phyloP scores from a whole-genome alignment of 2,888 invertebrate species.

The Agrochola circellaris region DNA sequence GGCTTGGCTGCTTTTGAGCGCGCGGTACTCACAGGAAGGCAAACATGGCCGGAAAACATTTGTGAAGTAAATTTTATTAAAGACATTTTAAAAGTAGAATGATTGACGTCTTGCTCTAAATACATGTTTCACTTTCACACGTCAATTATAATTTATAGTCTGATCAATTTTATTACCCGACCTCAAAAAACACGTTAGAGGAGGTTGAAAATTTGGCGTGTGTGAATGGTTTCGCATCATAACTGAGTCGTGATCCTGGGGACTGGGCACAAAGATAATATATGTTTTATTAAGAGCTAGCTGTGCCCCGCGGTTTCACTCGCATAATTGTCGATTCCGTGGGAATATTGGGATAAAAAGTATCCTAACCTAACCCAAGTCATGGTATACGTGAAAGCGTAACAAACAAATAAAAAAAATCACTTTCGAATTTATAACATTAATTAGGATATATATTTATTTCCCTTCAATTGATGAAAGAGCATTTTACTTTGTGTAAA shows the following conservation, averaged over 20 bases:
- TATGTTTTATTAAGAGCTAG: too few species aligned
- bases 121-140: slow-evolving; percentile 40
- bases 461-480: too few species aligned
- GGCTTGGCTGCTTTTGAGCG: slow-evolving; percentile 16
- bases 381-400: too few species aligned
- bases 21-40: slow-evolving; percentile 10
- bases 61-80: slow-evolving; percentile 25
- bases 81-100: slow-evolving; percentile 10
- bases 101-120: slow-evolving; percentile 22
- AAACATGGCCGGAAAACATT: slow-evolving; percentile 44
- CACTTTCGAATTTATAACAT: too few species aligned
- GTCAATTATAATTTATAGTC: slow-evolving; percentile 29
- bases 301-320: too few species aligned
- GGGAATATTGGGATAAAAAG: too few species aligned
- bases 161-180: slow-evolving; percentile 18
- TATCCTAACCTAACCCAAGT: too few species aligned
- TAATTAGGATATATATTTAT: too few species aligned
- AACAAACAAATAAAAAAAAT: too few species aligned
- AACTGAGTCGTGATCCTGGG: not conserved
- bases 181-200: slow-evolving; percentile 10
- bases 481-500: too few species aligned
- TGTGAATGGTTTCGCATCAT: not conserved
- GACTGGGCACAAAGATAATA: too few species aligned
- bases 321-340: too few species aligned
- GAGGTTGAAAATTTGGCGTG: not conserved